These are phyloP conservation scores for Donacobius atricapilla DNA, from an alignment of 2,113 vertebrate genomes.

Conservation along the genomic window DNA sequence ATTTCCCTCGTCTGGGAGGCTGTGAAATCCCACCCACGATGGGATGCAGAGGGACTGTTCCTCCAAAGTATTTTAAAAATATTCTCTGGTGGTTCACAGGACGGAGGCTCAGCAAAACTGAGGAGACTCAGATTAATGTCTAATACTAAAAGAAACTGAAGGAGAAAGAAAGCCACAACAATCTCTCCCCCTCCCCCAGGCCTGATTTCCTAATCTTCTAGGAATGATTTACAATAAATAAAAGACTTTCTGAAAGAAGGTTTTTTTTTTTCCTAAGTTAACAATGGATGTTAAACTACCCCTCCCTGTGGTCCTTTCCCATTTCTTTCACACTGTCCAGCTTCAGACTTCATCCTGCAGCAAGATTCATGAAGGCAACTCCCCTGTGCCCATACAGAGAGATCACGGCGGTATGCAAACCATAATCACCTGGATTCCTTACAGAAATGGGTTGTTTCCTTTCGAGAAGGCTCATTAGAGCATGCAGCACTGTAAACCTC, in stretches of 20 bases:
- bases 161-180: neutral
- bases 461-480: slow-evolving; percentile 37
- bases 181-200: neutral
- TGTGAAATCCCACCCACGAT: neutral
- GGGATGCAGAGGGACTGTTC: neutral
- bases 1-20: neutral
- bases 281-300: neutral
- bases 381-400: slow-evolving; percentile 19
- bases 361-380: slow-evolving; percentile 6
- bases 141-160: neutral
- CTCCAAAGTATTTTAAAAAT: neutral
- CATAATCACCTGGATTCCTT: slow-evolving; percentile 37
- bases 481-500: slow-evolving; percentile 7
- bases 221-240: slow-evolving; percentile 43
- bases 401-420: neutral
- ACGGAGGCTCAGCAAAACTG: neutral
- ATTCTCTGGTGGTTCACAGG: neutral
- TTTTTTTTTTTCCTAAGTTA: neutral
- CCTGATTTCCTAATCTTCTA: slow-evolving; percentile 41
- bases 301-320: slow-evolving; percentile 2
- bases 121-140: neutral
- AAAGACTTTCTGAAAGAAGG: slow-evolving; percentile 17
- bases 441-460: slow-evolving; percentile 33
- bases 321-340: slow-evolving; percentile 12
- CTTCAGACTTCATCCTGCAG: slow-evolving; percentile 19